Evolutionary conservation across 2,888 invertebrate species (phyloP).

Genomic region (Zeuzera pyrina): DNA sequence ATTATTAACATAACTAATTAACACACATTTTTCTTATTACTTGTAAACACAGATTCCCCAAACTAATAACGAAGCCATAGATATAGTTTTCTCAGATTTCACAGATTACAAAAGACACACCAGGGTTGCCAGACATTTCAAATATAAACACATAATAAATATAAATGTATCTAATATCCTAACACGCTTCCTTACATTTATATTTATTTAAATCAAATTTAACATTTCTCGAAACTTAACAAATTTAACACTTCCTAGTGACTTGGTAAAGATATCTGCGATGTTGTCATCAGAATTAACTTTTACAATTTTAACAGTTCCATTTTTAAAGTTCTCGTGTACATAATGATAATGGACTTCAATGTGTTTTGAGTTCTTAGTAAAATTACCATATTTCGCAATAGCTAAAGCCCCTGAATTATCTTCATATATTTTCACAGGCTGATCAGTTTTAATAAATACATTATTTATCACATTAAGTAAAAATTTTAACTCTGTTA

Average conservation of each 20-base stretch:
- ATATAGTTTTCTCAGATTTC: too few species aligned
- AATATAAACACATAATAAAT: too few species aligned
- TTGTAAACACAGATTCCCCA: too few species aligned
- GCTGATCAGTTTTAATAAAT: slow-evolving; percentile 8
- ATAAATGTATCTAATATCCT: neutral
- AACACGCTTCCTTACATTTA: slow-evolving; percentile 1
- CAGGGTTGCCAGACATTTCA: too few species aligned
- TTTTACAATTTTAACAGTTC: slow-evolving; percentile 1
- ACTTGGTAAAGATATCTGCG: slow-evolving; percentile 15
- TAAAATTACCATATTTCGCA: slow-evolving; percentile 19
- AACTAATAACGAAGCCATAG: too few species aligned
- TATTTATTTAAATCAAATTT: neutral
- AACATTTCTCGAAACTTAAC: slow-evolving; percentile 1
- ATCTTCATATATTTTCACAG: slow-evolving; percentile 20
- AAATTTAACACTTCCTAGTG: slow-evolving; percentile 1
- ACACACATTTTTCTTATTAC: too few species aligned
- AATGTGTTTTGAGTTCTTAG: slow-evolving; percentile 19
- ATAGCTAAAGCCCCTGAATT: slow-evolving; percentile 19
- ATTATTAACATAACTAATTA: too few species aligned
- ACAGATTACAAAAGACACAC: too few species aligned
- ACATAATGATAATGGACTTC: slow-evolving; percentile 3
- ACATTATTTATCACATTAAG: neutral
- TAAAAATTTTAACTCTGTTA: slow-evolving; percentile 11
- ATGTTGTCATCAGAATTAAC: slow-evolving; percentile 10
- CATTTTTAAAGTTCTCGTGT: neutral